Evolutionary conservation across 2,797 vertebrate genomes (phyloP).

Genomic region (Amblyraja radiata): DNA sequence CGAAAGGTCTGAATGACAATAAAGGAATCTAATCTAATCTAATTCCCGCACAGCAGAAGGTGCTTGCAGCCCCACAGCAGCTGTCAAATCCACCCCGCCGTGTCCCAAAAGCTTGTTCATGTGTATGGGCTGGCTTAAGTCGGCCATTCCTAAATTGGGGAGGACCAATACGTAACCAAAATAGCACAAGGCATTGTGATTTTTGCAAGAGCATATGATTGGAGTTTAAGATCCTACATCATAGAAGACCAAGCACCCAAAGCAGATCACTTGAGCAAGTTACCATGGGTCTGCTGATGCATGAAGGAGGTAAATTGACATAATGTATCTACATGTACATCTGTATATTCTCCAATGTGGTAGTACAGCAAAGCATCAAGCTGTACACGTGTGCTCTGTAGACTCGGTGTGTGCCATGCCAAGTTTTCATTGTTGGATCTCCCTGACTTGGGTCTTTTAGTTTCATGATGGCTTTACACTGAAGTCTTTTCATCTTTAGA

Average conservation of each 20-base stretch:
- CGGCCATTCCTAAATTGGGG: no score
- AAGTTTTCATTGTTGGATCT: background rate
- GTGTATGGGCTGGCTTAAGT: no score
- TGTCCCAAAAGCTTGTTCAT: no score
- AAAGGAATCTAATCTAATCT: no score
- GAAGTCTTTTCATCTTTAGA: background rate
- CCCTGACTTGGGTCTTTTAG: background rate
- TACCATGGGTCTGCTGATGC: background rate
- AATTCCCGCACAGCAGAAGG: no score
- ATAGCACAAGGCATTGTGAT: background rate
- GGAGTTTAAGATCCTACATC: constrained; percentile 20
- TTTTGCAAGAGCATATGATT: background rate
- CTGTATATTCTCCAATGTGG: background rate
- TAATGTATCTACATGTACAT: background rate
- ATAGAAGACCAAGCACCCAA: background rate
- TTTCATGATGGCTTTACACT: background rate
- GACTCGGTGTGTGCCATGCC: background rate
- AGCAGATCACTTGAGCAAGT: background rate
- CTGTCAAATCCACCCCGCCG: no score
- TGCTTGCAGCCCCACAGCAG: no score
- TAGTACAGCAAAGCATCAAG: background rate
- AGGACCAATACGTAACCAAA: no score
- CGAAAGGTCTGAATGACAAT: no score
- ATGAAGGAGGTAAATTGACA: background rate
- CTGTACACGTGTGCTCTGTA: background rate